These are phyloP conservation scores for Amblyraja radiata DNA, from an alignment of 2,797 vertebrate species.

Conservation along the genomic window DNA sequence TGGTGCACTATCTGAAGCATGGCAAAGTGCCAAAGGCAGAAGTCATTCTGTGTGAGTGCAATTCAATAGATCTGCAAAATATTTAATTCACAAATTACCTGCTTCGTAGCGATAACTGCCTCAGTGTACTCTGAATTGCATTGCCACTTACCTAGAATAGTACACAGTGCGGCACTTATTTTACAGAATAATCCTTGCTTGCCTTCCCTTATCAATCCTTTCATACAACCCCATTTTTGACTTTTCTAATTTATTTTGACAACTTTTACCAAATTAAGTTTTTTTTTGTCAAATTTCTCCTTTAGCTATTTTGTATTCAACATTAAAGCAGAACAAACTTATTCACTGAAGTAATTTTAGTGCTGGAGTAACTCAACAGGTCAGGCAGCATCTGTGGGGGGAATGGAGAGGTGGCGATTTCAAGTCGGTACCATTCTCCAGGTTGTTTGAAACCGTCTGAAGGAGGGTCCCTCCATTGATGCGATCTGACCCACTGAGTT, in stretches of 20 bases:
- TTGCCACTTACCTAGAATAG: neutral
- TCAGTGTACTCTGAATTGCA: neutral
- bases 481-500: no score
- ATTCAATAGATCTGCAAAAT: neutral
- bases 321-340: no score
- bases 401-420: no score
- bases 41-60: neutral
- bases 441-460: no score
- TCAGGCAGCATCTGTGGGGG: no score
- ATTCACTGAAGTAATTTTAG: neutral
- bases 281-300: neutral
- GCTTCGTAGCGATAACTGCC: neutral
- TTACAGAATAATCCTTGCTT: neutral
- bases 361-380: no score
- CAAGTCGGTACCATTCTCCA: no score
- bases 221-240: neutral
- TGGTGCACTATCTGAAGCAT: neutral
- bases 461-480: no score
- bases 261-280: neutral
- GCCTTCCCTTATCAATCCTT: neutral
- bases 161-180: neutral
- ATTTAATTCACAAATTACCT: neutral
- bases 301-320: neutral
- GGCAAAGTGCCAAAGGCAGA: conserved; percentile 19
- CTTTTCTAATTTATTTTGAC: neutral